These are phyloP conservation scores for Pterocles orientalis DNA, from an alignment of 2,113 vertebrate genomes.

Conservation along the genomic window DNA sequence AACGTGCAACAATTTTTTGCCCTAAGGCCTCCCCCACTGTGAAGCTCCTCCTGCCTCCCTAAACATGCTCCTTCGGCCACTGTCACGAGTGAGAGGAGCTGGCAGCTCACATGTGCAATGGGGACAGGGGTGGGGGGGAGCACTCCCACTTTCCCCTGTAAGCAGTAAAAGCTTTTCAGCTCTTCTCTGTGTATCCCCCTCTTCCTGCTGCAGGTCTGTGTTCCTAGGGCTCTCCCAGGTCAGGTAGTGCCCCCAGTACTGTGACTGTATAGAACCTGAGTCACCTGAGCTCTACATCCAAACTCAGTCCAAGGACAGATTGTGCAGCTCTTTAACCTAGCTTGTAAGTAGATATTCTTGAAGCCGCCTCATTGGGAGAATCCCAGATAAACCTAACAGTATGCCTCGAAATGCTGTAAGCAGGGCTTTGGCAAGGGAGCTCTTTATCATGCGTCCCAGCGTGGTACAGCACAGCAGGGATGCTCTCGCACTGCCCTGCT, in stretches of 20 bases:
- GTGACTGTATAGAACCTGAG: rapidly evolving
- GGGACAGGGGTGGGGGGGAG: neutral
- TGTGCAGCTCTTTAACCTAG: neutral
- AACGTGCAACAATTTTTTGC: neutral
- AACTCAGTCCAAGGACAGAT: too few species aligned
- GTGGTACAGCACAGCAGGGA: neutral
- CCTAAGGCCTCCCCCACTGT: neutral
- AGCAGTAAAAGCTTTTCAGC: neutral
- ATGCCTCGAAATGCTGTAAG: neutral
- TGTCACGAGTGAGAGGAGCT: neutral
- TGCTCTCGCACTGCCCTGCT: neutral
- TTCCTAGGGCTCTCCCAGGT: neutral
- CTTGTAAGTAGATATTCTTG: neutral
- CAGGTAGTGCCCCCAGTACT: rapidly evolving
- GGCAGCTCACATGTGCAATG: rapidly evolving
- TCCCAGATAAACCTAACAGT: neutral
- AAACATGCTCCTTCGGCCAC: rapidly evolving
- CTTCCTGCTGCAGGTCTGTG: rapidly evolving
- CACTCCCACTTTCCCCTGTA: neutral
- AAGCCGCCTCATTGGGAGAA: neutral
- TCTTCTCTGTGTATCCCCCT: rapidly evolving
- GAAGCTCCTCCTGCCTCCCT: neutral
- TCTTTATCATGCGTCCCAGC: neutral
- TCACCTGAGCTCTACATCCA: neutral
- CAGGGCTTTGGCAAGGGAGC: neutral